A percentile compares a stretch with the other conserved stretches of the same genome.
Conservation (phyloP, 2,888 invertebrate genomes). For the Sphaeridia pumilis region DNA sequence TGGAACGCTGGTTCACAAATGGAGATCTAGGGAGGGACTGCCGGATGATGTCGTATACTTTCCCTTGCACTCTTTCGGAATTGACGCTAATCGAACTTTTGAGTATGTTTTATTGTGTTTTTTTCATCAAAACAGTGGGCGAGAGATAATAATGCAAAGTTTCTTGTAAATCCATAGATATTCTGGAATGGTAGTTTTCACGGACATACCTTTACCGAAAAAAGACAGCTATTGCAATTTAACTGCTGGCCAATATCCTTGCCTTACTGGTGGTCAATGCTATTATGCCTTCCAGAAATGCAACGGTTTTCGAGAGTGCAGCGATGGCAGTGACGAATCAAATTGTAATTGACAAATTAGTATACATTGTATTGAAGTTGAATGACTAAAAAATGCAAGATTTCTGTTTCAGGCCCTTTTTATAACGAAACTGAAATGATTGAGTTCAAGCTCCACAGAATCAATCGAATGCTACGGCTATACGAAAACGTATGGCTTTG, state of each 20-base stretch:
- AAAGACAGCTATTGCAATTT: slow-evolving; percentile 58
- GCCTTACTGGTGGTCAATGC: slow-evolving; percentile 64
- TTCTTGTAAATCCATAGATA: slow-evolving; percentile 38
- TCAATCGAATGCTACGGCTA: slow-evolving; percentile 76
- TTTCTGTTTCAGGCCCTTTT: slow-evolving; percentile 46
- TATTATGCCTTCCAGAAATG: slow-evolving; percentile 63
- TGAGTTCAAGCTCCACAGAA: slow-evolving; percentile 67
- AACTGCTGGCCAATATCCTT: slow-evolving; percentile 62
- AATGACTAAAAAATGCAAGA: no score
- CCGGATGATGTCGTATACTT: slow-evolving; percentile 75
- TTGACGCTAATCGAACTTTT: slow-evolving; percentile 89
- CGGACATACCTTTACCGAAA: slow-evolving; percentile 67
- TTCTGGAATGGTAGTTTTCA: slow-evolving; percentile 77
- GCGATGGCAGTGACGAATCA: slow-evolving; percentile 74
- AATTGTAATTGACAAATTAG: slow-evolving; percentile 54
- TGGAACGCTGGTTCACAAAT: slow-evolving; percentile 68
- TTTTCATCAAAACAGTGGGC: no score
- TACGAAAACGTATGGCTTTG: slow-evolving; percentile 94
- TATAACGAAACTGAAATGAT: slow-evolving; percentile 57
- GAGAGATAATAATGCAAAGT: background rate
- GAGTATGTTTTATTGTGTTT: no score
- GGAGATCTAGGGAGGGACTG: slow-evolving; percentile 73
- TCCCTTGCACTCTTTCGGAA: slow-evolving; percentile 79
- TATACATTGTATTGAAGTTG: no score
- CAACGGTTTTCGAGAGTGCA: slow-evolving; percentile 62